Evolutionary conservation across 2,797 vertebrate genomes (phyloP).

Genomic region (Alfaro cultratus): DNA sequence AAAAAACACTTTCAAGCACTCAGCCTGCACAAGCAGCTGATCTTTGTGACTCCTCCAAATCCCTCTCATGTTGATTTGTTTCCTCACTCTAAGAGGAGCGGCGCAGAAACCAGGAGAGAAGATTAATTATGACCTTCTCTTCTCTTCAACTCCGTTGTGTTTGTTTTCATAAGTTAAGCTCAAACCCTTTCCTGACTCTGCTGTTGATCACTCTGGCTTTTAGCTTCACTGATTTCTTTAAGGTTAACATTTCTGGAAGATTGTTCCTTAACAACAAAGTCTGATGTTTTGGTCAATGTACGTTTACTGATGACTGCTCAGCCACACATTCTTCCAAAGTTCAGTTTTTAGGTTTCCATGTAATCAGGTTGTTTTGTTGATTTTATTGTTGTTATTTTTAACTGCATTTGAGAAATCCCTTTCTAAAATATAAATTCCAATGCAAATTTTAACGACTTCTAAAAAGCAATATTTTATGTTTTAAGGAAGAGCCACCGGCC

Average conservation of each 20-base stretch:
- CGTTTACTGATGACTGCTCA: background rate
- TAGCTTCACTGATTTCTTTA: background rate
- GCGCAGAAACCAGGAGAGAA: slow-evolving; percentile 1
- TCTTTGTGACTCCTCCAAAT: background rate
- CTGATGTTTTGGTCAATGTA: background rate
- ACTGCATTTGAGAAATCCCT: background rate
- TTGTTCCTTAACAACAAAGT: background rate
- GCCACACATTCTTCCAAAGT: background rate
- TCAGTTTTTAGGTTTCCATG: background rate
- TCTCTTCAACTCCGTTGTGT: background rate
- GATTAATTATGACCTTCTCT: background rate
- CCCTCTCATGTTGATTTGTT: slow-evolving; percentile 6
- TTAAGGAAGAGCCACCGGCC: background rate
- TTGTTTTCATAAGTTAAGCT: background rate
- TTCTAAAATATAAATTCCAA: background rate
- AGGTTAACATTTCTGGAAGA: background rate
- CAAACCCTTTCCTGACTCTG: background rate
- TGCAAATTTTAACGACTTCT: background rate
- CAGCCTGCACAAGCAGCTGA: background rate
- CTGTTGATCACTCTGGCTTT: background rate
- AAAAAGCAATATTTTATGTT: background rate
- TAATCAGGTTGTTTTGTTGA: background rate
- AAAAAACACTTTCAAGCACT: slow-evolving; percentile 10
- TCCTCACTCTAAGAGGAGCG: background rate
- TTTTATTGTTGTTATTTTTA: background rate